Evolutionary conservation across 1,140 invertebrate genomes (phyloP).

Genomic region (Drosophila littoralis): DNA sequence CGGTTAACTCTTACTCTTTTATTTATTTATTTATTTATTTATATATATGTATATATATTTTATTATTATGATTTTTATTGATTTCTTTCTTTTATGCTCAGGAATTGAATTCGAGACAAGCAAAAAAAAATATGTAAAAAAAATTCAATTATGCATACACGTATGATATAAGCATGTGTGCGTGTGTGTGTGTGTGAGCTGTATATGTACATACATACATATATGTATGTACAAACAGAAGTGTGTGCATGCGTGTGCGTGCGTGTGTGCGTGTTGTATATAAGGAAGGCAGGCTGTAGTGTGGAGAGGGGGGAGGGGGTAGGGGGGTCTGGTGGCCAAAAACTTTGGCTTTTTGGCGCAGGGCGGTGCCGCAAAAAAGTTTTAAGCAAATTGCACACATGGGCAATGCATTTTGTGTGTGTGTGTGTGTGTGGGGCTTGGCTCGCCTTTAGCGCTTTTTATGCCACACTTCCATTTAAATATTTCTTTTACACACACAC

Average conservation of each 20-base stretch:
- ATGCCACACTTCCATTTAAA: conserved; percentile 32
- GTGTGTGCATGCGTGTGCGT: not conserved
- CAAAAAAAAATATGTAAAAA: conserved; percentile 19
- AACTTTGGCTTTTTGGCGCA: conserved; percentile 17
- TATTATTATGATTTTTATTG: conserved; percentile 1
- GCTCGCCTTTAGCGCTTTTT: conserved; percentile 38
- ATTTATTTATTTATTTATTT: not conserved
- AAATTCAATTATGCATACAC: conserved; percentile 15
- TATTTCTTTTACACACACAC: conserved; percentile 24
- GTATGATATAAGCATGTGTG: conserved; percentile 8
- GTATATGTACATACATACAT: too few species aligned
- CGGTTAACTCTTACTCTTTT: conserved; percentile 6
- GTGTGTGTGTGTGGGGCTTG: conserved; percentile 28
- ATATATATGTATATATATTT: not conserved
- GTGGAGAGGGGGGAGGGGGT: not conserved
- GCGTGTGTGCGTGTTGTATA: not conserved
- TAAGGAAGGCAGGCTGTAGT: too few species aligned
- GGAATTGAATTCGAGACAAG: conserved; percentile 2
- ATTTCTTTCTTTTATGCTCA: conserved; percentile 14
- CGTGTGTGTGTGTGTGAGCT: not conserved
- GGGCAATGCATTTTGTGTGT: conserved; percentile 8
- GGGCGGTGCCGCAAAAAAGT: conserved; percentile 33
- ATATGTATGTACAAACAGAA: too few species aligned
- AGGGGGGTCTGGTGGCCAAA: not conserved
- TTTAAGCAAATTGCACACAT: conserved; percentile 34